A percentile compares a stretch with the other conserved stretches of the same genome.
Evolutionary conservation across 2,888 invertebrate genomes (phyloP).

Genomic region (Rutpela maculata): DNA sequence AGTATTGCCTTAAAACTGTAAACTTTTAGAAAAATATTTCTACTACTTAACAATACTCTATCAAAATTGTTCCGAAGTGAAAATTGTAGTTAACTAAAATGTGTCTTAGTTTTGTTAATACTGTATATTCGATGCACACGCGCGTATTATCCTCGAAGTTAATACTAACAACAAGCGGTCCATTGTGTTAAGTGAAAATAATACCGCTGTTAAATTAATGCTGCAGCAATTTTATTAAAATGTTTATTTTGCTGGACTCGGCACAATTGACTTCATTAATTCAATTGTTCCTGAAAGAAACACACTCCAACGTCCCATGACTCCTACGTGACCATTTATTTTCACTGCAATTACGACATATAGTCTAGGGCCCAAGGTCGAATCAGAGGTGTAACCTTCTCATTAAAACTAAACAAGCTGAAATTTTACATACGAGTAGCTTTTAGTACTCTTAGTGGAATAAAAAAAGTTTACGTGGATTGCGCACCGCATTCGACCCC

Average conservation of each 20-base stretch:
- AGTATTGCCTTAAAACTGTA: too few relatives aligned
- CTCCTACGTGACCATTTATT: not conserved
- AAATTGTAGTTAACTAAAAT: too few relatives aligned
- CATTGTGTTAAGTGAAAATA: not conserved
- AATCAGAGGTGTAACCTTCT: too few relatives aligned
- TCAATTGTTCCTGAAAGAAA: not conserved
- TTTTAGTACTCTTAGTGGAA: too few relatives aligned
- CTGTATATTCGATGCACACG: not conserved
- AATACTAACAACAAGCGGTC: not conserved
- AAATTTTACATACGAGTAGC: too few relatives aligned
- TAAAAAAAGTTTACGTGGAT: too few relatives aligned
- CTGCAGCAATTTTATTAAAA: slow-evolving; percentile 12
- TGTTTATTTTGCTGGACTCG: not conserved
- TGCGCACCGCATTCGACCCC: too few relatives aligned
- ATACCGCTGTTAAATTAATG: not conserved
- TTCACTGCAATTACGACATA: not conserved
- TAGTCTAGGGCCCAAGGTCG: not conserved
- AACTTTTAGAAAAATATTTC: too few relatives aligned
- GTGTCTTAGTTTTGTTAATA: not conserved
- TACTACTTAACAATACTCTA: too few relatives aligned
- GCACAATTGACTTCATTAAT: not conserved
- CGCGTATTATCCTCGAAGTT: not conserved
- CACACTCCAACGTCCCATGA: not conserved
- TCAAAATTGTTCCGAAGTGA: too few relatives aligned
- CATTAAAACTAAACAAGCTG: too few relatives aligned